phyloP scores from a whole-genome alignment of 2,113 vertebrate genomes.

The Xenopus borealis region DNA sequence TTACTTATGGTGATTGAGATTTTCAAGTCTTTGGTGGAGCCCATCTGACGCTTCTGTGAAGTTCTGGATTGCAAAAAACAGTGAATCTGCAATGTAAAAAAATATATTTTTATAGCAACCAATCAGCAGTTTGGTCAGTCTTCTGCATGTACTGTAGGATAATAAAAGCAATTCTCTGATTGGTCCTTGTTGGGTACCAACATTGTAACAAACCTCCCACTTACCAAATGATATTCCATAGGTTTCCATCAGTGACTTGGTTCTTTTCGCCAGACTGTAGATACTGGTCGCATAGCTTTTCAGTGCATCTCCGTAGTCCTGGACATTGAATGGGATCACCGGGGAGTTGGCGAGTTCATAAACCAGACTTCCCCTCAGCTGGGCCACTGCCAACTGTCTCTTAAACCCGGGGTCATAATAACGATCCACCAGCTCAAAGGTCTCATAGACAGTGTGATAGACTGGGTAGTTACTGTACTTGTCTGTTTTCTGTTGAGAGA shows the following conservation, averaged over 20 bases:
- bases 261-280: constrained; percentile 65
- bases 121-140: no score
- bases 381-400: constrained; percentile 77
- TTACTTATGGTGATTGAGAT: constrained; percentile 79
- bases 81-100: constrained; percentile 62
- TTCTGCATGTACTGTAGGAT: no score
- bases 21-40: constrained; percentile 74
- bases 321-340: constrained; percentile 79
- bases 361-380: constrained; percentile 78
- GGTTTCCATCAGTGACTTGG: constrained; percentile 60
- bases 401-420: constrained; percentile 88
- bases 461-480: constrained; percentile 89
- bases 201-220: constrained; percentile 38
- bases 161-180: no score
- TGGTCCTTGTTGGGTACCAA: no score
- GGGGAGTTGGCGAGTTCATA: constrained; percentile 80
- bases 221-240: constrained; percentile 83
- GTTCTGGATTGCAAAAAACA: constrained; percentile 85
- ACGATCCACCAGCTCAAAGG: constrained; percentile 85
- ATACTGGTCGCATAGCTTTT: constrained; percentile 73
- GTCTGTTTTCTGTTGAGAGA: constrained; percentile 74
- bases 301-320: constrained; percentile 79
- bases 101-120: no score
- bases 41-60: constrained; percentile 75
- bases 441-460: constrained; percentile 93